These are phyloP conservation scores for Drosophila borealis DNA, from an alignment of 2,888 invertebrate genomes.

Conservation along the genomic window DNA sequence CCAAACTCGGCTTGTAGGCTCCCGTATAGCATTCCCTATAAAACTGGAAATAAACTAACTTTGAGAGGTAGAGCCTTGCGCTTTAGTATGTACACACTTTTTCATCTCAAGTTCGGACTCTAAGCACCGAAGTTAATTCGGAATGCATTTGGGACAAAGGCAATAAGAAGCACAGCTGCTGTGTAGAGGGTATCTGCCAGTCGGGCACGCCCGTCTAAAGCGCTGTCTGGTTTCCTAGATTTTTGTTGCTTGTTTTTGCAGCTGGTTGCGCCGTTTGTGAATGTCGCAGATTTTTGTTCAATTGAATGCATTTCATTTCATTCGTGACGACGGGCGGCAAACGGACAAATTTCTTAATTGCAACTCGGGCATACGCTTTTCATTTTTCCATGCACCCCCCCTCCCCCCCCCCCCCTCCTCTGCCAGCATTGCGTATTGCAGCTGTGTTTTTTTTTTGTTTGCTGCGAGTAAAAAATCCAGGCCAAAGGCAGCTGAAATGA, in stretches of 20 bases:
- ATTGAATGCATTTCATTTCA: slow-evolving; percentile 77
- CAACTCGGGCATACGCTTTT: slow-evolving; percentile 53
- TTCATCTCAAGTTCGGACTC: too few relatives aligned
- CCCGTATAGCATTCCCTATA: too few relatives aligned
- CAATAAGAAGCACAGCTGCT: too few relatives aligned
- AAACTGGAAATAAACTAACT: too few relatives aligned
- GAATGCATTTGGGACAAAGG: too few relatives aligned
- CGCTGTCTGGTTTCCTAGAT: neutral
- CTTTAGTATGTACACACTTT: too few relatives aligned
- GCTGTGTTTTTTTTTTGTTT: slow-evolving; percentile 15
- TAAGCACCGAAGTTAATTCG: too few relatives aligned
- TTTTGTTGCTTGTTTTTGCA: slow-evolving; percentile 7
- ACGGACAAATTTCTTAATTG: slow-evolving; percentile 42
- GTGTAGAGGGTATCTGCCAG: too few relatives aligned
- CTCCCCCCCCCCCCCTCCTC: neutral
- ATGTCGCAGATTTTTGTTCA: slow-evolving; percentile 59
- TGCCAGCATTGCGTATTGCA: neutral
- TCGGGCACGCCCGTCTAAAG: too few relatives aligned
- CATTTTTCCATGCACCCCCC: slow-evolving; percentile 26
- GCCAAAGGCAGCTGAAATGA: slow-evolving; percentile 57
- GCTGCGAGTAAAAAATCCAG: slow-evolving; percentile 38
- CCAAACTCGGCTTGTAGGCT: too few relatives aligned
- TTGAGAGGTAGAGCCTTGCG: too few relatives aligned
- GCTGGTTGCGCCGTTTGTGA: slow-evolving; percentile 32
- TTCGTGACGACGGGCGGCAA: slow-evolving; percentile 59